A percentile compares a stretch with the other conserved stretches of the same genome.
phyloP scores from a whole-genome alignment of 2,797 vertebrate species.

The Syncerus caffer region DNA sequence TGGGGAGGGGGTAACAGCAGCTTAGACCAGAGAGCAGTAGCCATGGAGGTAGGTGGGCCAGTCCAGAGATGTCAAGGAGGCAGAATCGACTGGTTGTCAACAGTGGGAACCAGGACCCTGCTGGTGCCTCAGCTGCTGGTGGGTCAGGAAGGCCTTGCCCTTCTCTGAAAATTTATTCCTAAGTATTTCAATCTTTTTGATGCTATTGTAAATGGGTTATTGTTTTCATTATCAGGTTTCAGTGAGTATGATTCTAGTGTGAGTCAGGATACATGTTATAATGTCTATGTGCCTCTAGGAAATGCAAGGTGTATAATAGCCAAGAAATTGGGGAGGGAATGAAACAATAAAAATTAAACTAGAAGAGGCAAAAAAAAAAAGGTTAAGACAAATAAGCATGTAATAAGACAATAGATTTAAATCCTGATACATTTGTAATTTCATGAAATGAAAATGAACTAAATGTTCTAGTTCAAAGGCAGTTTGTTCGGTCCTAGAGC shows the following conservation, averaged over 20 bases:
- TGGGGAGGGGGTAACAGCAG: neutral
- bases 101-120: neutral
- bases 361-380: neutral
- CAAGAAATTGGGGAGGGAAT: accelerated
- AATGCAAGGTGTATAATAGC: accelerated
- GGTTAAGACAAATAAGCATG: no score
- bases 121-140: no score
- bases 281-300: neutral
- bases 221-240: neutral
- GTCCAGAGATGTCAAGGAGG: neutral
- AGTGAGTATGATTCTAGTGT: no score
- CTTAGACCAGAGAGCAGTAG: neutral
- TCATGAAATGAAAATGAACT: no score
- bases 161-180: neutral
- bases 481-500: neutral
- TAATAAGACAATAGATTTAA: neutral
- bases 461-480: neutral
- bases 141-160: neutral
- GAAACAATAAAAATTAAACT: neutral
- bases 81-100: neutral
- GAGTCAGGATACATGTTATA: neutral
- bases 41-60: accelerated
- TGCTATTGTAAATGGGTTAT: neutral
- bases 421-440: neutral
- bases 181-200: neutral